A percentile compares a stretch with the other conserved stretches of the same genome.
These are phyloP conservation scores for Ephydatia muelleri DNA, from an alignment of 37 sponge, comb jelly and placozoan species.

Conservation along the genomic window DNA sequence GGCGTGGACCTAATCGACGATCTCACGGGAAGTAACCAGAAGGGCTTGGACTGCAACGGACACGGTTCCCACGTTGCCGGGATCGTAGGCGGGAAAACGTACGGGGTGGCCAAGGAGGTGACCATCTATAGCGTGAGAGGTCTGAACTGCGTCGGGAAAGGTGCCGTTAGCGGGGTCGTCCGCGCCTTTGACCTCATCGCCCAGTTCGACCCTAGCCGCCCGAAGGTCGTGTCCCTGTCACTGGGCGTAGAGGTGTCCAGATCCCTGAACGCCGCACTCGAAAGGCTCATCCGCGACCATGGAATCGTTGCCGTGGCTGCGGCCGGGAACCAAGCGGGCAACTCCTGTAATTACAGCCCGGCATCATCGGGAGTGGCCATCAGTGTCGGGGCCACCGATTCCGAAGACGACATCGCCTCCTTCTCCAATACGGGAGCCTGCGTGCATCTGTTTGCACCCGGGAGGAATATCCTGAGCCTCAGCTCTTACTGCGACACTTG, in stretches of 20 bases:
- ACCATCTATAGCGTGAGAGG: slow-evolving; percentile 60
- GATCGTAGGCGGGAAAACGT: slow-evolving; percentile 67
- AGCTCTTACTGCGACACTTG: slow-evolving; percentile 49
- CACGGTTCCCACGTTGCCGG: slow-evolving; percentile 84
- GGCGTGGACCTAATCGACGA: slow-evolving; percentile 76
- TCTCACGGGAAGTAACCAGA: slow-evolving; percentile 38
- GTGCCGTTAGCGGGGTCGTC: slow-evolving; percentile 74
- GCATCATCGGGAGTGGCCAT: slow-evolving; percentile 52
- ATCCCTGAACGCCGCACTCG: slow-evolving; percentile 37
- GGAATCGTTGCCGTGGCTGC: slow-evolving; percentile 63
- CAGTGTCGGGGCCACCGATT: slow-evolving; percentile 66
- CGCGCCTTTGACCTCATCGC: slow-evolving; percentile 56
- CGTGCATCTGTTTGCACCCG: slow-evolving; percentile 79
- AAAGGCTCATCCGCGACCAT: slow-evolving; percentile 7
- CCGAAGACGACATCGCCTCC: slow-evolving; percentile 16
- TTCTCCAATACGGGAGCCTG: slow-evolving; percentile 77
- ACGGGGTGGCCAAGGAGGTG: slow-evolving; percentile 73
- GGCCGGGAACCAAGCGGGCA: slow-evolving; percentile 70
- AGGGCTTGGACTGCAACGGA: slow-evolving; percentile 77
- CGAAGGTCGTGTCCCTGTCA: slow-evolving; percentile 66
- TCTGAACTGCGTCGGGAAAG: slow-evolving; percentile 65
- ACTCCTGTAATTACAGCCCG: slow-evolving; percentile 72
- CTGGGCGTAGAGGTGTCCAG: slow-evolving; percentile 53
- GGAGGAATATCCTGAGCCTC: slow-evolving; percentile 51
- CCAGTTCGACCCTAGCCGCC: neutral